These are phyloP conservation scores for Tetramorium alpestre DNA, from an alignment of 1,140 invertebrate species.

Conservation along the genomic window DNA sequence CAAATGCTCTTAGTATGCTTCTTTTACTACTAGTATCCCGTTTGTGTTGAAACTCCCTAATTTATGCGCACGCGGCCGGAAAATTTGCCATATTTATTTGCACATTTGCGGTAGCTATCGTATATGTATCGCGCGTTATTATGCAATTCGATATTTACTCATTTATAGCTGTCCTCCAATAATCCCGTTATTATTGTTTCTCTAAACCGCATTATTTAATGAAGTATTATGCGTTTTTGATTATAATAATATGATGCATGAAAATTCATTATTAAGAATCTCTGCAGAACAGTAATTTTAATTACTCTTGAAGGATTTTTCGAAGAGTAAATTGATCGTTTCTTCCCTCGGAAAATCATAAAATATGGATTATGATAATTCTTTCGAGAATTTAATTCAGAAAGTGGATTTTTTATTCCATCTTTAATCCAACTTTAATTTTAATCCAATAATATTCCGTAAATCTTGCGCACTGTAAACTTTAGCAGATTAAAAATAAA, in stretches of 20 bases:
- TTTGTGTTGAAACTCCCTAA: not conserved
- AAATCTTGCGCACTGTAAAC: not conserved
- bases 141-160: not conserved
- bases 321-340: not conserved
- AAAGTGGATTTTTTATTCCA: not conserved
- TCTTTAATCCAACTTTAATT: slow-evolving; percentile 25
- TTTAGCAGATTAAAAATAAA: slow-evolving; percentile 7
- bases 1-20: slow-evolving; percentile 27
- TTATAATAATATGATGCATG: not conserved
- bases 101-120: not conserved
- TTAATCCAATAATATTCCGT: slow-evolving; percentile 19
- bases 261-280: not conserved
- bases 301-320: not conserved
- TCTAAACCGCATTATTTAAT: slow-evolving; percentile 1
- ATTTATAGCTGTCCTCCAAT: not conserved
- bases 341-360: not conserved
- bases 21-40: not conserved
- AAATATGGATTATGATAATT: slow-evolving; percentile 23
- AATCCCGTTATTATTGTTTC: slow-evolving; percentile 17
- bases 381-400: not conserved
- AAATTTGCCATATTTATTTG: slow-evolving; percentile 22
- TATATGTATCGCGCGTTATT: not conserved
- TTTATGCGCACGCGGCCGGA: not conserved
- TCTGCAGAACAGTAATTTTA: not conserved
- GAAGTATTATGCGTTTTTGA: not conserved